Percentiles rank a stretch among this genome's conserved stretches.
Conservation (phyloP, 2,888 invertebrate species). For the Zhengitettix transpicula region DNA sequence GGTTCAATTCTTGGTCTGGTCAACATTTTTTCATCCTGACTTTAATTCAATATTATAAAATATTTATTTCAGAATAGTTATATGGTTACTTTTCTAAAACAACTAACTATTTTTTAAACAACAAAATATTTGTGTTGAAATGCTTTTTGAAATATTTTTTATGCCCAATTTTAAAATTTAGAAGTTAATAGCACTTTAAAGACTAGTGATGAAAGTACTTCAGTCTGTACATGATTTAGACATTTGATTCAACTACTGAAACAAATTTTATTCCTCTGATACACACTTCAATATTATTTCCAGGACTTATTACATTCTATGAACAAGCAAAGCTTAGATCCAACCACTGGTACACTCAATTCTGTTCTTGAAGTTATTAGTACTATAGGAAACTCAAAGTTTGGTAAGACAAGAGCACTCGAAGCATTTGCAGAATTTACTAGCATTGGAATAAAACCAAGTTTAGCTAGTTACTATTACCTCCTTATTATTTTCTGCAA, state of each 20-base stretch:
- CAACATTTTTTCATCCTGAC: no score
- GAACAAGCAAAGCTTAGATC: constrained; percentile 37
- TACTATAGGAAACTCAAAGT: constrained; percentile 26
- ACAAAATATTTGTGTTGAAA: no score
- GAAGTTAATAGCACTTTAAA: background rate
- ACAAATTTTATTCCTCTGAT: background rate
- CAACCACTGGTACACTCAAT: constrained; percentile 54
- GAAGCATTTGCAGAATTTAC: constrained; percentile 46
- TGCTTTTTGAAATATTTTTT: no score
- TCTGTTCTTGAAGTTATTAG: constrained; percentile 35
- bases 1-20: no score
- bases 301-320: constrained; percentile 45
- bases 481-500: constrained; percentile 51
- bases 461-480: constrained; percentile 57
- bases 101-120: no score
- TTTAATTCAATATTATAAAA: no score
- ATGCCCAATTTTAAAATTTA: no score
- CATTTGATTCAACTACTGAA: background rate
- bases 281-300: no score
- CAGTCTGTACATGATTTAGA: background rate
- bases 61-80: no score
- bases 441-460: constrained; percentile 49
- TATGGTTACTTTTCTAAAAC: no score
- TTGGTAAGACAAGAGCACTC: constrained; percentile 29
- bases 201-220: background rate